These are phyloP conservation scores for Cotesia chilonis DNA, from an alignment of 1,140 invertebrate species.

Conservation along the genomic window DNA sequence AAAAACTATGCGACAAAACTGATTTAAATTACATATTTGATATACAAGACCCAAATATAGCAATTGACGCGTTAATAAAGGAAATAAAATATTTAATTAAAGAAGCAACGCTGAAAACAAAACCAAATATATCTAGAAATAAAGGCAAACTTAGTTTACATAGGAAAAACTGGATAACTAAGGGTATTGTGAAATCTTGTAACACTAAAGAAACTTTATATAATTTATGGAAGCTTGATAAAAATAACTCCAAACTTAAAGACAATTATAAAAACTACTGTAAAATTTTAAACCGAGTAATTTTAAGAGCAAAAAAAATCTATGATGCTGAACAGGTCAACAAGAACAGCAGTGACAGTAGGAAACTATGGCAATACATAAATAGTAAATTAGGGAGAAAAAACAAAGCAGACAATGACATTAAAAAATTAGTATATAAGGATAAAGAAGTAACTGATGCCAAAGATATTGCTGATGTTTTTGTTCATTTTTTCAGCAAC, in stretches of 20 bases:
- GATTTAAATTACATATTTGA: not conserved
- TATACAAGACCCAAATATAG: constrained; percentile 1
- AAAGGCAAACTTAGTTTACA: not conserved
- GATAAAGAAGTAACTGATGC: not conserved
- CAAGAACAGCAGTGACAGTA: not conserved
- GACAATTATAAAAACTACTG: constrained; percentile 1
- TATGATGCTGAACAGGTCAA: constrained; percentile 5
- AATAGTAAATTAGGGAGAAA: not conserved
- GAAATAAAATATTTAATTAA: not conserved
- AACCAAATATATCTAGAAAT: not conserved
- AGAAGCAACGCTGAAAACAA: not conserved
- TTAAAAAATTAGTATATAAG: not conserved
- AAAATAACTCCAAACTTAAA: not conserved
- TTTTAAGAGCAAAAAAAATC: not conserved
- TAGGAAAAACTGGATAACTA: not conserved
- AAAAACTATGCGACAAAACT: not conserved
- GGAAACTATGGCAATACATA: not conserved
- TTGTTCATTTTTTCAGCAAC: not conserved
- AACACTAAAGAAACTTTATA: not conserved
- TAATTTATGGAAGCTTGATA: constrained; percentile 1
- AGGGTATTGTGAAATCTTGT: not conserved
- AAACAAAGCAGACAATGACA: not conserved
- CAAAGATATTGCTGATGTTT: not conserved
- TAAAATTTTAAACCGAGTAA: not conserved
- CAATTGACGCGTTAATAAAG: too few relatives aligned